Conservation (phyloP, 2,888 invertebrate species). For the Epirrhoe tristata region DNA sequence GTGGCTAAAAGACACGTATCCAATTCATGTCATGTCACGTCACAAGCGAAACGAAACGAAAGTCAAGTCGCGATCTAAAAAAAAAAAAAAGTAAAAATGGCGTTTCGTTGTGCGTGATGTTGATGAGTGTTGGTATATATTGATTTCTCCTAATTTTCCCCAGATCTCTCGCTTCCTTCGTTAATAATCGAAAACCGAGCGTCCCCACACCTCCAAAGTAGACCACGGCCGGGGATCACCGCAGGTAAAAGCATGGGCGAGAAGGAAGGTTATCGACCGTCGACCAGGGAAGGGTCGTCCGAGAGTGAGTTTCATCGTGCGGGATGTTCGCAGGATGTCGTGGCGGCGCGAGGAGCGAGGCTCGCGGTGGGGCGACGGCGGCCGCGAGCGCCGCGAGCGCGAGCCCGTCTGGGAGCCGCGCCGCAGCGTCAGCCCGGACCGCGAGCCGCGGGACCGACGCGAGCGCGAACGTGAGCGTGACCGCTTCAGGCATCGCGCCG, state of each 20-base stretch:
- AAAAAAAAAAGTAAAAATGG: not conserved
- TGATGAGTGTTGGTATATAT: slow-evolving; percentile 3
- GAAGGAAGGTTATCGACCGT: slow-evolving; percentile 40
- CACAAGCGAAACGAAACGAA: too few relatives aligned
- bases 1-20: not conserved
- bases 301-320: slow-evolving; percentile 72
- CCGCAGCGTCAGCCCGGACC: slow-evolving; percentile 47
- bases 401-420: slow-evolving; percentile 18
- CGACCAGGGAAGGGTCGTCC: slow-evolving; percentile 50
- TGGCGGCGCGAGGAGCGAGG: slow-evolving; percentile 75
- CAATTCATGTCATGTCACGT: not conserved
- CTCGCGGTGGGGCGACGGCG: slow-evolving; percentile 67
- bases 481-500: slow-evolving; percentile 59
- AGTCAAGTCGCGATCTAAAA: not conserved
- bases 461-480: slow-evolving; percentile 42
- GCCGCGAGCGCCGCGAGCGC: slow-evolving; percentile 42
- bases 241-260: slow-evolving; percentile 45
- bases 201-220: slow-evolving; percentile 11
- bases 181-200: not conserved
- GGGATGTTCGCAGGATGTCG: slow-evolving; percentile 81
- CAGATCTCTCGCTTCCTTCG: not conserved
- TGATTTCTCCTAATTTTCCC: slow-evolving; percentile 1
- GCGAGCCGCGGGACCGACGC: slow-evolving; percentile 39
- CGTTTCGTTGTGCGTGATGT: not conserved
- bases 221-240: slow-evolving; percentile 34